Evolutionary conservation across 2,113 vertebrate genomes (phyloP).

Genomic region (Australoheros scitulus): DNA sequence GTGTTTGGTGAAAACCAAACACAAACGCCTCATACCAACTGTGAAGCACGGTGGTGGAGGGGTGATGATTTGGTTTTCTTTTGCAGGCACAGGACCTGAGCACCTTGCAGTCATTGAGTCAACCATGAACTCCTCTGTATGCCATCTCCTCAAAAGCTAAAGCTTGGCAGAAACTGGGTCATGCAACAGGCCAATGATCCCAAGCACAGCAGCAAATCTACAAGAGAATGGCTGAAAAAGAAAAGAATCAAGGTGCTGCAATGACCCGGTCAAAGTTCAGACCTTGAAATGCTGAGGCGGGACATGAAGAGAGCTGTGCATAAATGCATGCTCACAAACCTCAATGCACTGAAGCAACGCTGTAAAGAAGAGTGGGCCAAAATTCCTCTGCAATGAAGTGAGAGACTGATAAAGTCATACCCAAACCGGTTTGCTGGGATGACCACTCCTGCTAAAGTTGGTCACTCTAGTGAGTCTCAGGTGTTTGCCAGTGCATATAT

Average conservation of each 20-base stretch:
- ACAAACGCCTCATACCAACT: neutral
- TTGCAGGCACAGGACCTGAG: neutral
- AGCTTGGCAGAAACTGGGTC: neutral
- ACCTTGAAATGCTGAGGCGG: neutral
- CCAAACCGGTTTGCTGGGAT: neutral
- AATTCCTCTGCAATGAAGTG: neutral
- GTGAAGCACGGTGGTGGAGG: neutral
- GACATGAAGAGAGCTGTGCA: neutral
- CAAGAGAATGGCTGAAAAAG: neutral
- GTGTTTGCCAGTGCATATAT: neutral
- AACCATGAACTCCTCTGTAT: neutral
- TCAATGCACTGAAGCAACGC: neutral
- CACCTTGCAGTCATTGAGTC: no score
- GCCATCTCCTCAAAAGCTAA: neutral
- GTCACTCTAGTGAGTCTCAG: neutral
- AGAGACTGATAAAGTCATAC: conserved; percentile 1
- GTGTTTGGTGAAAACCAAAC: no score
- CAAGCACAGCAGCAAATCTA: neutral
- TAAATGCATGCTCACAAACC: neutral
- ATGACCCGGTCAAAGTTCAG: neutral
- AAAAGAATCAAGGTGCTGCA: neutral
- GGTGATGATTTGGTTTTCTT: neutral
- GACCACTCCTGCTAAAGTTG: neutral
- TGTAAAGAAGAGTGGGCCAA: neutral
- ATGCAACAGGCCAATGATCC: neutral